A percentile compares a stretch with the other conserved stretches of the same genome.
phyloP scores from a whole-genome alignment of 2,797 vertebrate species.

The Hozukius guyotensis region DNA sequence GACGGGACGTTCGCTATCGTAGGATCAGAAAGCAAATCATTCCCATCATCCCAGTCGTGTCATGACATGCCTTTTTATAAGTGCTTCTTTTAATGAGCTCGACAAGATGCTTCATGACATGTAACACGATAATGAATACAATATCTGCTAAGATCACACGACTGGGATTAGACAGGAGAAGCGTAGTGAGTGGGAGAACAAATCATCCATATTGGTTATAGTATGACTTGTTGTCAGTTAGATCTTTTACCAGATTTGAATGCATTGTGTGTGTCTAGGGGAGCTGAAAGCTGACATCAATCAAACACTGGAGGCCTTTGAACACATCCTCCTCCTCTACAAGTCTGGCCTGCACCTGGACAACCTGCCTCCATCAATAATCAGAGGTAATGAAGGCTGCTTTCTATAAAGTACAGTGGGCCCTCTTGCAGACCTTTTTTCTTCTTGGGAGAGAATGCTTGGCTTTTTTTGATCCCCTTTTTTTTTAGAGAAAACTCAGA shows the following conservation, averaged over 20 bases:
- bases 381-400: slow-evolving; percentile 82
- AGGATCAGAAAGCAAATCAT: slow-evolving; percentile 56
- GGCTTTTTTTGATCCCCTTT: slow-evolving; percentile 7
- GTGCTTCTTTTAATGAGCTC: slow-evolving; percentile 52
- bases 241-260: slow-evolving; percentile 30
- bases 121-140: slow-evolving; percentile 38
- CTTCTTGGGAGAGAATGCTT: slow-evolving; percentile 10
- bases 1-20: slow-evolving; percentile 34
- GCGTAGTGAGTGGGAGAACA: not conserved
- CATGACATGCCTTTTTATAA: slow-evolving; percentile 48
- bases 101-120: slow-evolving; percentile 35
- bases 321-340: slow-evolving; percentile 89
- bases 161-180: slow-evolving; percentile 8
- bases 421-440: slow-evolving; percentile 28
- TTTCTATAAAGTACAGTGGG: slow-evolving; percentile 48
- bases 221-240: slow-evolving; percentile 4
- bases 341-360: slow-evolving; percentile 90
- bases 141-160: slow-evolving; percentile 24
- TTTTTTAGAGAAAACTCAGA: slow-evolving; percentile 18
- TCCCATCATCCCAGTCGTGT: slow-evolving; percentile 55
- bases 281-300: slow-evolving; percentile 88
- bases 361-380: slow-evolving; percentile 77
- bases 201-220: not conserved
- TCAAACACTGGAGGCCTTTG: slow-evolving; percentile 88
- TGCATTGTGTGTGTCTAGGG: slow-evolving; percentile 77